Evolutionary conservation across 2,797 vertebrate species (phyloP).

Genomic region (Hozukius guyotensis): DNA sequence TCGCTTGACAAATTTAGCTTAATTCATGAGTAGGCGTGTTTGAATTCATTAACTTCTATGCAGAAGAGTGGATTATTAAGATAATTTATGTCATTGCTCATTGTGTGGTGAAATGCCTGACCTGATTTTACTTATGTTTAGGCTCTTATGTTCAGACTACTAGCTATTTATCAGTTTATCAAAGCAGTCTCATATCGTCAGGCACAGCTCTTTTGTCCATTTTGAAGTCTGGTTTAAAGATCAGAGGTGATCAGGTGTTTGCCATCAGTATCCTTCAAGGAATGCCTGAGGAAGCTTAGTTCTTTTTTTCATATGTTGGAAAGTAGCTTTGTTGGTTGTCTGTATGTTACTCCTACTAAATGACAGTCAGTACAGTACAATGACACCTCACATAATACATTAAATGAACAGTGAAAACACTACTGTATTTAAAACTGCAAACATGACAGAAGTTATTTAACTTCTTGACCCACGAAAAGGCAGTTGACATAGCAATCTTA

Average conservation of each 20-base stretch:
- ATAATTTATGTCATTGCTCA: conserved; percentile 25
- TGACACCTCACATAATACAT: not conserved
- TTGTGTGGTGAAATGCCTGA: conserved; percentile 1
- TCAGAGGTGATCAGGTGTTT: not conserved
- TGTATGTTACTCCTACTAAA: not conserved
- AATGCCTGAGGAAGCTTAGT: not conserved
- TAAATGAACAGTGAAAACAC: not conserved
- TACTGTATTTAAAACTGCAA: not conserved
- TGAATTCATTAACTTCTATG: conserved; percentile 8
- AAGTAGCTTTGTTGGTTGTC: not conserved
- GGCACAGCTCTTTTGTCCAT: not conserved
- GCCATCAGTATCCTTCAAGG: not conserved
- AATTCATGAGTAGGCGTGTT: conserved; percentile 10
- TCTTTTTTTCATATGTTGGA: not conserved
- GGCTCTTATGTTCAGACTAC: not conserved
- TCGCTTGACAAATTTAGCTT: conserved; percentile 9
- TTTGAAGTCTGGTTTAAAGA: conserved; percentile 6
- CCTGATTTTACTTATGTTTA: conserved; percentile 14
- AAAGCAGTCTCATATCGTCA: not conserved
- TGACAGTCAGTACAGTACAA: not conserved
- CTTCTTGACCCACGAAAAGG: conserved; percentile 3
- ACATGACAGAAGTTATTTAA: not conserved
- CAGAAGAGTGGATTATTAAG: conserved; percentile 18
- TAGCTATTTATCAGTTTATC: not conserved
- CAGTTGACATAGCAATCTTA: not conserved